A percentile compares a stretch with the other conserved stretches of the same genome.
These are phyloP conservation scores for Brotogeris chrysoptera DNA, from an alignment of 2,797 vertebrate species.

Conservation along the genomic window DNA sequence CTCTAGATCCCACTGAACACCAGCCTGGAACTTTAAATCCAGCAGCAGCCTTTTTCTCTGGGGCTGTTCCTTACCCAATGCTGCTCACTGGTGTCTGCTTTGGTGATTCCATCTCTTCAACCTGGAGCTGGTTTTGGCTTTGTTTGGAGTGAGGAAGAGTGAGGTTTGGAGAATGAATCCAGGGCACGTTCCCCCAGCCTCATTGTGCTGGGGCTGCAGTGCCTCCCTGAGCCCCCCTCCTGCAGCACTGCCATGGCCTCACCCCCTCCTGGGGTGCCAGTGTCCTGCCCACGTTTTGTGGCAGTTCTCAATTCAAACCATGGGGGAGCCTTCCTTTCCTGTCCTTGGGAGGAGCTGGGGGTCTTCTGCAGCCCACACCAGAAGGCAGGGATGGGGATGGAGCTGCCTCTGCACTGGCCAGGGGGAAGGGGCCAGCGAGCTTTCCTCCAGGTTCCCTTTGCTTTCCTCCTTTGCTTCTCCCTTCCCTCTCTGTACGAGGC, in stretches of 20 bases:
- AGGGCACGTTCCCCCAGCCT: background rate
- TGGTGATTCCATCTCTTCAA: background rate
- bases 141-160: background rate
- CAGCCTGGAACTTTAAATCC: background rate
- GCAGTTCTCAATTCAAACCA: background rate
- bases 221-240: background rate
- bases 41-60: background rate
- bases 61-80: background rate
- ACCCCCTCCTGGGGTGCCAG: background rate
- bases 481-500: background rate
- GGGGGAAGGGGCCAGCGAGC: background rate
- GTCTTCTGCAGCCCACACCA: background rate
- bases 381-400: background rate
- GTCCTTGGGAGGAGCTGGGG: background rate
- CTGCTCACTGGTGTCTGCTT: background rate
- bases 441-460: background rate
- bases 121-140: background rate
- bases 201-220: background rate
- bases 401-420: background rate
- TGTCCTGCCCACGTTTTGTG: background rate
- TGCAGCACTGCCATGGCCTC: slow-evolving; percentile 13
- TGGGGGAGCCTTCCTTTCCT: background rate
- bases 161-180: background rate
- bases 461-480: background rate
- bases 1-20: background rate